Evolutionary conservation across 2,113 vertebrate species (phyloP).

Genomic region (Malaclemys terrapin): DNA sequence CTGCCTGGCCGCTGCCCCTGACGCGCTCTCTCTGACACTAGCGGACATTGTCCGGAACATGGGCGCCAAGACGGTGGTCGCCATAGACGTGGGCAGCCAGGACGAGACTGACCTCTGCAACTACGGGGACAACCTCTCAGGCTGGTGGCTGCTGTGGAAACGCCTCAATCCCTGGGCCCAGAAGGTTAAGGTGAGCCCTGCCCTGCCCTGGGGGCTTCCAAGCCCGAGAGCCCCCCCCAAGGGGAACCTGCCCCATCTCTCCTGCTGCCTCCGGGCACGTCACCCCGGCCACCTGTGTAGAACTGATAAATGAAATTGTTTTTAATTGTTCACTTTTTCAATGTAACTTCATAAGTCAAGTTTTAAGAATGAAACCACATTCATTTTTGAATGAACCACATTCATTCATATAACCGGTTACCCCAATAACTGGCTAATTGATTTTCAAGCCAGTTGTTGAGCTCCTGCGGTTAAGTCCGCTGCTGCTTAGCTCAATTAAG

Average conservation of each 20-base stretch:
- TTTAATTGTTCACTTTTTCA: too few species aligned
- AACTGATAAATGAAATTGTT: too few species aligned
- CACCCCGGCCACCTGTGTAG: too few species aligned
- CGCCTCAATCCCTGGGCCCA: slow-evolving; percentile 34
- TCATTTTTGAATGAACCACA: too few species aligned
- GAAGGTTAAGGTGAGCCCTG: slow-evolving; percentile 89
- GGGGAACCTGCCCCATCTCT: background rate
- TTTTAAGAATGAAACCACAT: too few species aligned
- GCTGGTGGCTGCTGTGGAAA: slow-evolving; percentile 78
- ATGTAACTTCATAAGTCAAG: too few species aligned
- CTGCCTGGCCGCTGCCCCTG: background rate
- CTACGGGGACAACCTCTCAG: slow-evolving; percentile 94
- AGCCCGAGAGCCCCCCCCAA: background rate
- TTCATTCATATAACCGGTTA: too few species aligned
- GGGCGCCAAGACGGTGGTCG: slow-evolving; percentile 94
- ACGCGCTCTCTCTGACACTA: slow-evolving; percentile 50
- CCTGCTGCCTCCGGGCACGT: background rate
- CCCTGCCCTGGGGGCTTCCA: background rate
- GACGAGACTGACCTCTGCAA: slow-evolving; percentile 96
- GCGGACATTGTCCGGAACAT: slow-evolving; percentile 95
- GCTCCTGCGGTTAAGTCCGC: too few species aligned
- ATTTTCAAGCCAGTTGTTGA: too few species aligned
- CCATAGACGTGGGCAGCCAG: slow-evolving; percentile 96
- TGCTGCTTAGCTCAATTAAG: too few species aligned
- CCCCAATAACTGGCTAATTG: too few species aligned